Evolutionary conservation across 2,113 vertebrate genomes (phyloP).

Genomic region (Gadus macrocephalus): DNA sequence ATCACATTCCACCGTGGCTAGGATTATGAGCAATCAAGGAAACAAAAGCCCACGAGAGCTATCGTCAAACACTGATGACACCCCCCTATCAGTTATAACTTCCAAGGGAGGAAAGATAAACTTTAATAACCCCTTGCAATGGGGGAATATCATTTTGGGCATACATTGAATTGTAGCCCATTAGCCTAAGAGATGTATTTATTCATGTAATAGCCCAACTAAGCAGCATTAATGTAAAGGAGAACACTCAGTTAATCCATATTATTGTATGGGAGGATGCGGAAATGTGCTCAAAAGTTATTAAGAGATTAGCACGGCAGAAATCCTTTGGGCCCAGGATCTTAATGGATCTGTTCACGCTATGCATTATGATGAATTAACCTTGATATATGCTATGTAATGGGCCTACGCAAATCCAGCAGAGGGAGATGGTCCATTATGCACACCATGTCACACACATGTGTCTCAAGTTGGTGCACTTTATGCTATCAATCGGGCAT

Average conservation of each 20-base stretch:
- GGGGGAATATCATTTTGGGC: slow-evolving; percentile 13
- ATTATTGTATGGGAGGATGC: slow-evolving; percentile 36
- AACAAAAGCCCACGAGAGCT: slow-evolving; percentile 35
- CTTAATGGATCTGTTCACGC: slow-evolving; percentile 6
- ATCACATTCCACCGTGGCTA: slow-evolving; percentile 32
- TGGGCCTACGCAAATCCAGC: slow-evolving; percentile 33
- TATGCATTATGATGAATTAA: slow-evolving; percentile 62
- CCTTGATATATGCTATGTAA: slow-evolving; percentile 60
- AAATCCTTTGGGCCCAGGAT: slow-evolving; percentile 52
- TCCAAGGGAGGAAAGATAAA: slow-evolving; percentile 23
- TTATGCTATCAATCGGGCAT: too few relatives aligned
- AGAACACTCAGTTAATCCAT: slow-evolving; percentile 18
- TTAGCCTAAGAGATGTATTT: too few relatives aligned
- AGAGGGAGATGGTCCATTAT: slow-evolving; percentile 29
- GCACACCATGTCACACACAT: too few relatives aligned
- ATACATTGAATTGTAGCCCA: too few relatives aligned
- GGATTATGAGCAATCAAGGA: slow-evolving; percentile 40
- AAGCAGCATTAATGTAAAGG: too few relatives aligned
- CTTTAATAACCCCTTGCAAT: slow-evolving; percentile 30
- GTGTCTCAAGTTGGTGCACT: too few relatives aligned
- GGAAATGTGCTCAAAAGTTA: slow-evolving; percentile 50
- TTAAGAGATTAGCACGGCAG: slow-evolving; percentile 44
- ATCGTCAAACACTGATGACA: slow-evolving; percentile 33
- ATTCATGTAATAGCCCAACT: too few relatives aligned
- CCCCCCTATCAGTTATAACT: slow-evolving; percentile 18